Evolutionary conservation across 1,140 invertebrate species (phyloP).

Genomic region (Drosophila rhopaloa): DNA sequence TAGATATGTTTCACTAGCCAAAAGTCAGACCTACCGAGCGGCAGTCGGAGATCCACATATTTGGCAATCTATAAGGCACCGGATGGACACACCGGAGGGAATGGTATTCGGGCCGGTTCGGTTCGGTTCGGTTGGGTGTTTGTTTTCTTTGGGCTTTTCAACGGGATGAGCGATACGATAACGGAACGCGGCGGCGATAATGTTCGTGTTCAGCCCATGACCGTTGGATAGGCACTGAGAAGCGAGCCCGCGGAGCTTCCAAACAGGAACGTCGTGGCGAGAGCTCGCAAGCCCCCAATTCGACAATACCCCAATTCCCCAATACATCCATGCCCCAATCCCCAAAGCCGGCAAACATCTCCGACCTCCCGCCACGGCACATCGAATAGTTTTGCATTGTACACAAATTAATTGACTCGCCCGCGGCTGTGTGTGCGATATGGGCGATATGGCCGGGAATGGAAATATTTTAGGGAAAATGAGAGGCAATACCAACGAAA

Average conservation of each 20-base stretch:
- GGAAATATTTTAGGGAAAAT: neutral
- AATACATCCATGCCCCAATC: neutral
- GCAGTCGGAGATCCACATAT: constrained; percentile 70
- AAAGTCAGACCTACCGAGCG: constrained; percentile 54
- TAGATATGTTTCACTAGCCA: neutral
- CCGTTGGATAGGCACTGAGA: constrained; percentile 63
- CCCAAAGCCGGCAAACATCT: neutral
- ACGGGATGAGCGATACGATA: constrained; percentile 28
- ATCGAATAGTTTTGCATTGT: constrained; percentile 75
- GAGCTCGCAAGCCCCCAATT: constrained; percentile 3
- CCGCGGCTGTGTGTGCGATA: constrained; percentile 10
- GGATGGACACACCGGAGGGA: too few relatives aligned
- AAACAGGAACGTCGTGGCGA: constrained; percentile 17
- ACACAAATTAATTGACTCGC: constrained; percentile 74
- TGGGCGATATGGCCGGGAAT: neutral
- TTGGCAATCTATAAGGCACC: too few relatives aligned
- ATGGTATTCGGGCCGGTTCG: neutral
- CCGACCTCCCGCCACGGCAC: neutral
- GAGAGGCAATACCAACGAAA: neutral
- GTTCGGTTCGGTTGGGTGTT: neutral
- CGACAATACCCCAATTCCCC: neutral
- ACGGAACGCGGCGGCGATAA: constrained; percentile 45
- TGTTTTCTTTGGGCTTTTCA: neutral
- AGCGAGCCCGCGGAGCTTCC: constrained; percentile 27
- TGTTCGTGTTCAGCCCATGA: constrained; percentile 70